Conservation (phyloP, 2,888 invertebrate species). For the Dioctria linearis region DNA sequence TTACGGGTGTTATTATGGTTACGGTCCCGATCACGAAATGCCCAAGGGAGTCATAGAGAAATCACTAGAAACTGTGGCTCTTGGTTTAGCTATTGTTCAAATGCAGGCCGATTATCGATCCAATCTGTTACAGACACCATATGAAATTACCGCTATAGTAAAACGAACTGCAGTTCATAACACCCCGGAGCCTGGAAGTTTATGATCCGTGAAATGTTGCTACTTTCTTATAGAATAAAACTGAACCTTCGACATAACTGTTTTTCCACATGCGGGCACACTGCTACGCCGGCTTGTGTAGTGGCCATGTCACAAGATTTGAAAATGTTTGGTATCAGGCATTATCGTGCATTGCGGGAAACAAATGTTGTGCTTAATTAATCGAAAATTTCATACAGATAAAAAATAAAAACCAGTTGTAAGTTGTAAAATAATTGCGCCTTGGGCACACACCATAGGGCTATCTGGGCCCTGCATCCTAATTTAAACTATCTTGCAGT, state of each 20-base stretch:
- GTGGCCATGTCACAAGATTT: too few relatives aligned
- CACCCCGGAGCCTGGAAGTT: slow-evolving; percentile 36
- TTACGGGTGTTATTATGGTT: slow-evolving; percentile 42
- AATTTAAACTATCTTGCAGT: too few relatives aligned
- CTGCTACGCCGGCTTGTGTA: too few relatives aligned
- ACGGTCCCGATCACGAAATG: slow-evolving; percentile 41
- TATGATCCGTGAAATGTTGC: slow-evolving; percentile 46
- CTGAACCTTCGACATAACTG: slow-evolving; percentile 14
- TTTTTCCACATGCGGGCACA: slow-evolving; percentile 25
- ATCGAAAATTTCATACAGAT: too few relatives aligned
- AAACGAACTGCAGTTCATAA: neutral
- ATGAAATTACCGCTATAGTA: slow-evolving; percentile 28
- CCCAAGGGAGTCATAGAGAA: slow-evolving; percentile 46
- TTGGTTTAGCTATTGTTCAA: slow-evolving; percentile 19
- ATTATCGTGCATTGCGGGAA: too few relatives aligned
- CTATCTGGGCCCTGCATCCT: too few relatives aligned
- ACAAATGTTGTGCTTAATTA: too few relatives aligned
- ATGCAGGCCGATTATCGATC: slow-evolving; percentile 25
- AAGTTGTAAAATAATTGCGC: too few relatives aligned
- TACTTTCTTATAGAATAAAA: slow-evolving; percentile 38
- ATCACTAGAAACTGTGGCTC: slow-evolving; percentile 30
- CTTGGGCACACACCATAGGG: too few relatives aligned
- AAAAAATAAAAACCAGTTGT: too few relatives aligned
- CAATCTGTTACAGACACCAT: slow-evolving; percentile 24
- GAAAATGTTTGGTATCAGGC: too few relatives aligned